Percentiles rank a stretch among this genome's conserved stretches.
These are phyloP conservation scores for Ceuthmochares aereus DNA, from an alignment of 2,113 vertebrate genomes.

Conservation along the genomic window DNA sequence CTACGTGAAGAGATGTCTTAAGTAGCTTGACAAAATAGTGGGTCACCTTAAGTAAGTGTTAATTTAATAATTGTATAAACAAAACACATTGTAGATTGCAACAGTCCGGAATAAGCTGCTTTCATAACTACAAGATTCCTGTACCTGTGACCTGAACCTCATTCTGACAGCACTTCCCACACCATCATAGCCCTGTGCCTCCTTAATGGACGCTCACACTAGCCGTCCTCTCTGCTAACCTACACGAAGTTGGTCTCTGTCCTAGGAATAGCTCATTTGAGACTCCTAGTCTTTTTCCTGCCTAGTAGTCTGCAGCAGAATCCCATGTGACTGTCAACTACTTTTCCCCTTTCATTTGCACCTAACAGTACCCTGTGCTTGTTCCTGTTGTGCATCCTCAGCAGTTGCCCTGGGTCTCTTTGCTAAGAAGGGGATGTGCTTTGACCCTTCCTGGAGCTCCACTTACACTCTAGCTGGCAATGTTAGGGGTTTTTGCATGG, in stretches of 20 bases:
- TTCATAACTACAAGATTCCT: background rate
- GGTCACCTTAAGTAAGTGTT: background rate
- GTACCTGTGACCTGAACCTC: background rate
- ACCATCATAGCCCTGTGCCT: background rate
- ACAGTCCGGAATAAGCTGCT: background rate
- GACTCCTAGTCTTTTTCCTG: background rate
- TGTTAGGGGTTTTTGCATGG: background rate
- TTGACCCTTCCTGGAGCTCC: background rate
- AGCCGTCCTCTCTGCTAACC: background rate
- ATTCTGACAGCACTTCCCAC: background rate
- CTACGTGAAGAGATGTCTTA: background rate
- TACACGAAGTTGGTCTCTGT: background rate
- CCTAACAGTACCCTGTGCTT: background rate
- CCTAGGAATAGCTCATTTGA: background rate
- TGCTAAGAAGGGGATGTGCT: background rate
- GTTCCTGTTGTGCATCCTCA: background rate
- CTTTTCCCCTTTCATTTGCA: background rate
- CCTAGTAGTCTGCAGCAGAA: background rate
- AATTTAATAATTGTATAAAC: background rate
- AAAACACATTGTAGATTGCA: background rate
- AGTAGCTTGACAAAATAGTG: background rate
- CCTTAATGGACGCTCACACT: background rate
- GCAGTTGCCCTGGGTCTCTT: background rate
- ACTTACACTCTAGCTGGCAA: background rate
- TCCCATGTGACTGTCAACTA: background rate